Evolutionary conservation across 2,113 vertebrate genomes (phyloP), one percentile per base, ranked within the genome.

Genomic region (Micronisus gabar): DNA sequence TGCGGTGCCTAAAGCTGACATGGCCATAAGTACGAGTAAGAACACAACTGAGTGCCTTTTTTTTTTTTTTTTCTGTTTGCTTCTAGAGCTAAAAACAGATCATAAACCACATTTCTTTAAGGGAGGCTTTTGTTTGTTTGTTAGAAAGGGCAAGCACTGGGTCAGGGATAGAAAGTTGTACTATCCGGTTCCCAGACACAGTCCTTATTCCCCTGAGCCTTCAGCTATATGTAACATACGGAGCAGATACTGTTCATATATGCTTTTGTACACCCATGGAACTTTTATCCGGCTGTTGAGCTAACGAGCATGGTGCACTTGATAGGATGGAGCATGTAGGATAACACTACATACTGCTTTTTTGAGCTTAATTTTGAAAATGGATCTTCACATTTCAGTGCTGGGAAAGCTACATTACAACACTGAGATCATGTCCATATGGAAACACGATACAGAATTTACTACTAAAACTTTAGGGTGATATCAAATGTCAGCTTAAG

Each of bases 131-230:
- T 91, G 74, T 91, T 79, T 92, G 58, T 86, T 88, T 93, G 75
- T 70, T 89, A 93, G 70, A 95, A 93, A 96, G 96, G 95, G 81
- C 96, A 97, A 50, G 67, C 65, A 56, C 13, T 22, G 62, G 96
- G 96, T 96, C 95, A 96, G 48, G 70, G 84, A 73, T 48, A 47
- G 34, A 93, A 94, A 85, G 52, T 26, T 94, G 61, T 18, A 36
- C 87, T 96, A 93, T 91, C 95, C 48, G 40, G 93, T 97, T 96
- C 96, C 90, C 95, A 97, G 95, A 89, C 84, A 87, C 52, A 94
- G 86, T 43, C 43, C 22, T 52, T 88, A 87, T 43, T 96, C 89
- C 90, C 95, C 26, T 0, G 84, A 94, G 95, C 36, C 43, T 80
- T 91, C 87, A 85, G 62, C 40, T 94, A 2, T 45, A 81, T 29